Conservation (phyloP, 2,797 vertebrate genomes). For the Epinephelus malabaricus region DNA sequence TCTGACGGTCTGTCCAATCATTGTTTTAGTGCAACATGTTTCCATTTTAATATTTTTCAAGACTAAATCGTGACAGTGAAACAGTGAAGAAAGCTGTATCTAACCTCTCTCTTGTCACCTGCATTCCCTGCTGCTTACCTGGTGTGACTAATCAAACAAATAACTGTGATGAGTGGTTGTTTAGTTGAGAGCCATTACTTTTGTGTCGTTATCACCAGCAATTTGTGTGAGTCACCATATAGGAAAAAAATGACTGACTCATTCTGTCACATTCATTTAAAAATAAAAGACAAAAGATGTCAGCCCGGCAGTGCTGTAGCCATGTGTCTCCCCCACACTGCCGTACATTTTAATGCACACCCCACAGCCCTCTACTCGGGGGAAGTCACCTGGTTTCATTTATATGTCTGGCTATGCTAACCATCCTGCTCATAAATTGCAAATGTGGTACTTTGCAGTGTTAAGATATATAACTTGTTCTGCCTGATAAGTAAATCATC, state of each 20-base stretch:
- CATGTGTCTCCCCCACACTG: constrained; percentile 15
- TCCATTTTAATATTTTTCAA: not conserved
- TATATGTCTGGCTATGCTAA: constrained; percentile 45
- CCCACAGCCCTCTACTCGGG: constrained; percentile 21
- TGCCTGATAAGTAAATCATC: constrained; percentile 59
- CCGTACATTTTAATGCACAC: constrained; percentile 13
- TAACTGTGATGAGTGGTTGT: constrained; percentile 19
- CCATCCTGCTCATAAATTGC: constrained; percentile 57
- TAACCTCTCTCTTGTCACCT: not conserved
- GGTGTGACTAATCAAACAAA: constrained; percentile 17
- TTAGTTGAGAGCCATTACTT: constrained; percentile 18
- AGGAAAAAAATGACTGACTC: constrained; percentile 5
- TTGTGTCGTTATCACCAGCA: constrained; percentile 19
- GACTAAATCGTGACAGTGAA: not conserved
- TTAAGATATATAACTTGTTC: constrained; percentile 48
- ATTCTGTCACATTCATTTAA: constrained; percentile 16
- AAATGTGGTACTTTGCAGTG: constrained; percentile 43
- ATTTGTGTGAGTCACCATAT: constrained; percentile 18
- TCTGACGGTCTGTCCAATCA: not conserved
- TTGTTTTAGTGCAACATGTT: not conserved
- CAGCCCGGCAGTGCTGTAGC: not conserved
- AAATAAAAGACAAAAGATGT: constrained; percentile 16
- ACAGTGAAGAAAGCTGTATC: not conserved
- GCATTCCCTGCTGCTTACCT: not conserved
- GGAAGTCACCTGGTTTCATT: constrained; percentile 44